Evolutionary conservation across 1,140 invertebrate genomes (phyloP).

Genomic region (Solen grandis): DNA sequence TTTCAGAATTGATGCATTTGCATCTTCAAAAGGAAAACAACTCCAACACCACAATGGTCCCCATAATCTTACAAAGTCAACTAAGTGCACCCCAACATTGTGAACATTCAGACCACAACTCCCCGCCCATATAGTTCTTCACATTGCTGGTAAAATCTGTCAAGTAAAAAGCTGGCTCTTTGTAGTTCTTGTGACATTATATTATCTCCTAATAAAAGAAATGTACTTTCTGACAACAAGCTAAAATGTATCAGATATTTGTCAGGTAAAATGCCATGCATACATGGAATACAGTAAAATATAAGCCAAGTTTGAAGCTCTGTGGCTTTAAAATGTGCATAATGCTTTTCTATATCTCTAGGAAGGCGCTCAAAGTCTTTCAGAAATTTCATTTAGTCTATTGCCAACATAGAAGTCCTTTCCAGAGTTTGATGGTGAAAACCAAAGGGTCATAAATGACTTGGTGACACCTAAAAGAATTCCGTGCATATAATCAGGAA

Average conservation of each 20-base stretch:
- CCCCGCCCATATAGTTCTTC: neutral
- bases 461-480: slow-evolving; percentile 25
- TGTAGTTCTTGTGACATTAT: slow-evolving; percentile 8
- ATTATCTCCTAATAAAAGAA: slow-evolving; percentile 22
- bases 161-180: neutral
- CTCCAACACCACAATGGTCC: slow-evolving; percentile 18
- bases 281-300: slow-evolving; percentile 22
- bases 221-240: slow-evolving; percentile 20
- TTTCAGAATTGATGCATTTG: slow-evolving; percentile 12
- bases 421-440: neutral
- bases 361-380: slow-evolving; percentile 4
- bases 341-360: slow-evolving; percentile 12
- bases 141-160: slow-evolving; percentile 2
- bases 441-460: neutral
- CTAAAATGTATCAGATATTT: slow-evolving; percentile 6
- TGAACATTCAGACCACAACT: slow-evolving; percentile 15
- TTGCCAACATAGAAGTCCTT: slow-evolving; percentile 12
- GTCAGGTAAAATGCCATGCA: slow-evolving; percentile 12
- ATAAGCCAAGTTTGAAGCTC: slow-evolving; percentile 18
- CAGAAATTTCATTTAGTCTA: slow-evolving; percentile 21
- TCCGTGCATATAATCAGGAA: slow-evolving; percentile 29
- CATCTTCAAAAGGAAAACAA: slow-evolving; percentile 21
- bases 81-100: slow-evolving; percentile 26
- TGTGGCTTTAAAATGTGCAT: slow-evolving; percentile 19
- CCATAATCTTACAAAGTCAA: slow-evolving; percentile 16